These are phyloP conservation scores for Pogonus chalceus DNA, from an alignment of 1,140 invertebrate species.

Conservation along the genomic window DNA sequence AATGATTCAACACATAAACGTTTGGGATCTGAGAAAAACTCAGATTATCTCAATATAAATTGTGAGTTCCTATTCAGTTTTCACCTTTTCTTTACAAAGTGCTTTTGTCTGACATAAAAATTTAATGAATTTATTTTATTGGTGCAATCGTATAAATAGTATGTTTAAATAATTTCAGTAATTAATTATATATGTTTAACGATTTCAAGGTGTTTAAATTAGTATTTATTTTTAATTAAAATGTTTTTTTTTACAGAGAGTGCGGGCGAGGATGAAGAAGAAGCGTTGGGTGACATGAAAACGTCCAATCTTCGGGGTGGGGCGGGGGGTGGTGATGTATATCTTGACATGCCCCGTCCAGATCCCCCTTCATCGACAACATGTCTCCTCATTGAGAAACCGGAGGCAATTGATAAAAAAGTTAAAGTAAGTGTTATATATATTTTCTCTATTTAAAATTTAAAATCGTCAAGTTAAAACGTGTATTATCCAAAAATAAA, in stretches of 20 bases:
- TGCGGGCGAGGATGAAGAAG: slow-evolving; percentile 36
- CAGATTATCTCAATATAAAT: background rate
- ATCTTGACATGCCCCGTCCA: slow-evolving; percentile 25
- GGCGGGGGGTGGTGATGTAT: slow-evolving; percentile 33
- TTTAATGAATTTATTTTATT: background rate
- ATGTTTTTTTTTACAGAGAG: slow-evolving; percentile 30
- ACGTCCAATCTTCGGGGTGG: slow-evolving; percentile 33
- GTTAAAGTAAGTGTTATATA: slow-evolving; percentile 46
- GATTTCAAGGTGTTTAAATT: slow-evolving; percentile 2
- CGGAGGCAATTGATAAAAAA: slow-evolving; percentile 41
- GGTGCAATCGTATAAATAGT: background rate
- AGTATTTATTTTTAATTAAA: slow-evolving; percentile 2
- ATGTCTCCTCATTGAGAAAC: slow-evolving; percentile 36
- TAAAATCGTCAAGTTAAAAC: no score
- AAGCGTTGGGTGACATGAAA: slow-evolving; percentile 21
- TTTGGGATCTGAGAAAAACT: background rate
- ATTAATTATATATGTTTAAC: background rate
- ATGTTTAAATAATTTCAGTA: slow-evolving; percentile 8
- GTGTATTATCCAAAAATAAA: no score
- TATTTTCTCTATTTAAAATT: no score
- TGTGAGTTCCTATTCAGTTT: no score
- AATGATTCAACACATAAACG: background rate
- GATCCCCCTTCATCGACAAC: slow-evolving; percentile 21
- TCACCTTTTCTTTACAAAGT: no score
- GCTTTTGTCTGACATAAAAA: background rate